phyloP scores from a whole-genome alignment of 2,888 invertebrate genomes.

The Diaphora mendica region DNA sequence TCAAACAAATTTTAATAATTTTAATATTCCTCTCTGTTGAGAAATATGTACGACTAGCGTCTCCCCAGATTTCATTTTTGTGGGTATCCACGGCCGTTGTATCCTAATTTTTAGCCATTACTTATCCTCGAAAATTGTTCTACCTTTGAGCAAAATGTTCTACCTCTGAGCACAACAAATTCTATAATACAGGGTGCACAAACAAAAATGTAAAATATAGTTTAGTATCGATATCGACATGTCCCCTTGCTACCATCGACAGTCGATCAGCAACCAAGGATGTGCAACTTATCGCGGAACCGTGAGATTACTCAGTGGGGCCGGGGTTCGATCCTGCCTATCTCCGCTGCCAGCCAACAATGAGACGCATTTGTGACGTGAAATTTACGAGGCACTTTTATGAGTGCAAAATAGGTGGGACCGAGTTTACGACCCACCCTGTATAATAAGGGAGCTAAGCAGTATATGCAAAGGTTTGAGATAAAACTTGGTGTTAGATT shows the following conservation, averaged over 20 bases:
- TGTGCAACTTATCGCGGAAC: conserved; percentile 63
- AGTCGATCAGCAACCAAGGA: conserved; percentile 42
- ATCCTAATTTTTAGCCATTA: not conserved
- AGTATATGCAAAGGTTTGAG: conserved; percentile 50
- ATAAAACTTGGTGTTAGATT: conserved; percentile 32
- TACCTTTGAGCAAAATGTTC: no score
- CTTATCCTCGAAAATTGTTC: not conserved
- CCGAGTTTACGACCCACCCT: conserved; percentile 76
- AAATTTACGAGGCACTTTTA: conserved; percentile 83
- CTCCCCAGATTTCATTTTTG: not conserved
- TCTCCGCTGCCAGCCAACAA: conserved; percentile 69
- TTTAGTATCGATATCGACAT: conserved; percentile 10
- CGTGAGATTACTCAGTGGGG: conserved; percentile 59
- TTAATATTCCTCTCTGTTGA: not conserved
- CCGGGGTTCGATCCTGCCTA: conserved; percentile 56
- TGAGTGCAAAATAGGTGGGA: conserved; percentile 83
- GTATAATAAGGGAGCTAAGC: conserved; percentile 70
- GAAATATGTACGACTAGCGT: not conserved
- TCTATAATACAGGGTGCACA: not conserved
- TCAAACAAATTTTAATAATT: conserved; percentile 28
- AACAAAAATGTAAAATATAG: not conserved
- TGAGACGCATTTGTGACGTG: conserved; percentile 78
- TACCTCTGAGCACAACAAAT: not conserved
- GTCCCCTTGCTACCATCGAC: conserved; percentile 24
- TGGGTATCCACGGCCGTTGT: not conserved